Conservation (phyloP, 2,113 vertebrate genomes). For the Piliocolobus tephrosceles region DNA sequence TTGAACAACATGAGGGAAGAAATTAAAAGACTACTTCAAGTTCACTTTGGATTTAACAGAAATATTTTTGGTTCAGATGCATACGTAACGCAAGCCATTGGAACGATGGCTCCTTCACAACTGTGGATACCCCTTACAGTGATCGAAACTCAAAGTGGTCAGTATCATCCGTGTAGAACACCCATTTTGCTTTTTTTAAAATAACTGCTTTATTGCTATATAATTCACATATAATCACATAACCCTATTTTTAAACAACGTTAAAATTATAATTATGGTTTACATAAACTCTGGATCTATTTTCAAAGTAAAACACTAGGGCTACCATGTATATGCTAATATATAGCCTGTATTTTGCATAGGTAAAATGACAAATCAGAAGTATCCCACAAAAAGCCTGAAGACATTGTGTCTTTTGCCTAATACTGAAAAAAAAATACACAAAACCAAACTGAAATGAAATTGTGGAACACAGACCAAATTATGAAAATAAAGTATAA, state of each 20-base stretch:
- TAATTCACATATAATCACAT: neutral
- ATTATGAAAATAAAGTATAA: neutral
- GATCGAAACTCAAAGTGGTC: neutral
- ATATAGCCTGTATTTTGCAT: neutral
- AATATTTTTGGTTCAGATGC: neutral
- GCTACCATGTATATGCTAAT: neutral
- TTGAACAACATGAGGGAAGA: neutral
- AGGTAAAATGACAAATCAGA: neutral
- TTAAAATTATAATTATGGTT: conserved; percentile 41
- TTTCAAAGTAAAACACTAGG: conserved; percentile 24
- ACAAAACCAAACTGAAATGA: neutral
- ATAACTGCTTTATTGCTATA: neutral
- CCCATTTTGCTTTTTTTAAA: neutral
- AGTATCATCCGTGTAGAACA: neutral
- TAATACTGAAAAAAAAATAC: neutral
- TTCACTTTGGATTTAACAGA: neutral
- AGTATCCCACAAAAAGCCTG: neutral
- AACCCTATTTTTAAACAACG: neutral
- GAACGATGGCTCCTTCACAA: neutral
- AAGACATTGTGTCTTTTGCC: neutral
- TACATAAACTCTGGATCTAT: neutral
- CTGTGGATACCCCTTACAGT: neutral
- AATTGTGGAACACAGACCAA: neutral
- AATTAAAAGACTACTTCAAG: neutral
- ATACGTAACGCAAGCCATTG: neutral